phyloP scores from a whole-genome alignment of 2,797 vertebrate genomes.

The Pteronotus mesoamericanus region DNA sequence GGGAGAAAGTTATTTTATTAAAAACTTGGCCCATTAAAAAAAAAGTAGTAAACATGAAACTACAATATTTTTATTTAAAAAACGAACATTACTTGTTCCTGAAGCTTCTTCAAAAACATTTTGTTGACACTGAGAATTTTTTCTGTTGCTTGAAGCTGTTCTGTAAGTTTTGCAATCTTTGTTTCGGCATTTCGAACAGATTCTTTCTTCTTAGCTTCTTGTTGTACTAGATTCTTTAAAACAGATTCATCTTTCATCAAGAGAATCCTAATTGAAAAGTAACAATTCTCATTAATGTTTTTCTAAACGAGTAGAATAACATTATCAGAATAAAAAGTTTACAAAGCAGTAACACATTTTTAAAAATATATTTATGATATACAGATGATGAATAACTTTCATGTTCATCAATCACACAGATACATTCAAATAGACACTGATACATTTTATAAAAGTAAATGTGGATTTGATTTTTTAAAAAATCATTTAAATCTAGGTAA shows the following conservation, averaged over 20 bases:
- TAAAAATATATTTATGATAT: neutral
- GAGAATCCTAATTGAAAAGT: constrained; percentile 84
- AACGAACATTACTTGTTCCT: constrained; percentile 90
- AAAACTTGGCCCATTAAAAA: neutral
- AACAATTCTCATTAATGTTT: constrained; percentile 31
- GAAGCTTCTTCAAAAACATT: constrained; percentile 92
- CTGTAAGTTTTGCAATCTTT: constrained; percentile 90
- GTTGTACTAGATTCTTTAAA: constrained; percentile 91
- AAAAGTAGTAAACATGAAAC: neutral
- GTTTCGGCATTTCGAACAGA: constrained; percentile 91
- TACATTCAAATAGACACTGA: neutral
- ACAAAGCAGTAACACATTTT: neutral
- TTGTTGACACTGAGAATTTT: constrained; percentile 91
- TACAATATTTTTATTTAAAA: constrained; percentile 27
- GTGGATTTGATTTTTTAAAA: neutral
- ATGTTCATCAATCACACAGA: neutral
- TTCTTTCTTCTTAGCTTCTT: constrained; percentile 94
- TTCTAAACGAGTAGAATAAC: neutral
- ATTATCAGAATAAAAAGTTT: constrained; percentile 29
- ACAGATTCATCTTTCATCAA: constrained; percentile 92
- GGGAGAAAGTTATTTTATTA: constrained; percentile 7
- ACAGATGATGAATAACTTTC: neutral
- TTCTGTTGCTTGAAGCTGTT: constrained; percentile 94
- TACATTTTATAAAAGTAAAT: constrained; percentile 14
- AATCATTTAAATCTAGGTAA: neutral